phyloP scores from a whole-genome alignment of 2,888 invertebrate genomes.

The Cheilosia vernalis region DNA sequence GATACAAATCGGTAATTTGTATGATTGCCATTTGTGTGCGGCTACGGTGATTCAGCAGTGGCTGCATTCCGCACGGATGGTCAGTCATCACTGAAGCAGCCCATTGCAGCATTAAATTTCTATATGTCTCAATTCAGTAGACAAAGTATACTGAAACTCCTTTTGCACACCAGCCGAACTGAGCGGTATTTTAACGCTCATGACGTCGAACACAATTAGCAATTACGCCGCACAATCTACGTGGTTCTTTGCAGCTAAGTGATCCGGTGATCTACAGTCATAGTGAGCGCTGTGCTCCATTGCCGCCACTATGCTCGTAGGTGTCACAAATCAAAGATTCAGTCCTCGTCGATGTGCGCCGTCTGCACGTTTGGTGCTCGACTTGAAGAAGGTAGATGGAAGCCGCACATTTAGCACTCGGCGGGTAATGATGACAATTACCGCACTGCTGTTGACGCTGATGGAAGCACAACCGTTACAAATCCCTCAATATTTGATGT shows the following conservation, averaged over 20 bases:
- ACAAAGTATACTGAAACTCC: slow-evolving; percentile 37
- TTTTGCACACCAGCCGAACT: slow-evolving; percentile 26
- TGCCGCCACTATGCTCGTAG: slow-evolving; percentile 34
- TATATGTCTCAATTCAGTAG: slow-evolving; percentile 53
- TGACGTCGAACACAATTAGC: slow-evolving; percentile 66
- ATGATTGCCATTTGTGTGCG: slow-evolving; percentile 35
- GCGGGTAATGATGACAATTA: slow-evolving; percentile 68
- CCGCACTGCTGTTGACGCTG: slow-evolving; percentile 63
- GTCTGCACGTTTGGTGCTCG: slow-evolving; percentile 20
- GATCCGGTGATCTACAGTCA: slow-evolving; percentile 51
- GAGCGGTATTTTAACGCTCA: slow-evolving; percentile 56
- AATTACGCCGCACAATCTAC: slow-evolving; percentile 51
- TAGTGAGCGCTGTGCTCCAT: slow-evolving; percentile 4
- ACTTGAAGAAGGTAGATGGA: slow-evolving; percentile 46
- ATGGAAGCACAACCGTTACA: slow-evolving; percentile 65
- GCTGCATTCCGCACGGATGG: slow-evolving; percentile 42
- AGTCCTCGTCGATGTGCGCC: slow-evolving; percentile 4
- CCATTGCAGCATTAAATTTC: slow-evolving; percentile 54
- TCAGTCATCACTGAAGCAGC: slow-evolving; percentile 23
- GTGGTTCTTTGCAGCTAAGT: slow-evolving; percentile 59
- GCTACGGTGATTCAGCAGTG: neutral
- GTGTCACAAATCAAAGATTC: slow-evolving; percentile 74
- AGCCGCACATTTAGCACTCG: slow-evolving; percentile 54
- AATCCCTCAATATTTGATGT: slow-evolving; percentile 74
- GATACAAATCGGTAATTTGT: slow-evolving; percentile 61